Evolutionary conservation across 2,888 invertebrate genomes (phyloP).

Genomic region (Dyspetes luteomarginatus): DNA sequence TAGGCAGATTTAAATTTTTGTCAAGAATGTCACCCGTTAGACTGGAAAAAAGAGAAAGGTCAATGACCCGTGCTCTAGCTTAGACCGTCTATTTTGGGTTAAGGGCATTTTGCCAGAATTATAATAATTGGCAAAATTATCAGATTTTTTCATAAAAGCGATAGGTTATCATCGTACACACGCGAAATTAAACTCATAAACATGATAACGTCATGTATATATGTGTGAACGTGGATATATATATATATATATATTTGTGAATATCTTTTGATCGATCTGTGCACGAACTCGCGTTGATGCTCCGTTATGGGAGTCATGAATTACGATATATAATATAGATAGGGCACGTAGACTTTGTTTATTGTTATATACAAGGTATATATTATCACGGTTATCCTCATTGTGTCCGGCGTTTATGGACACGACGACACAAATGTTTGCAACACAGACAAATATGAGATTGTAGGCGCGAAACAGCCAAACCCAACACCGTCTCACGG

Average conservation of each 20-base stretch:
- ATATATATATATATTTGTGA: neutral
- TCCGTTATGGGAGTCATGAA: conserved; percentile 12
- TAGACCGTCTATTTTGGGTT: conserved; percentile 77
- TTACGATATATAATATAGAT: conserved; percentile 24
- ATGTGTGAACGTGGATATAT: neutral
- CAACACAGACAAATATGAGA: conserved; percentile 45
- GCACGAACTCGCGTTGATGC: neutral
- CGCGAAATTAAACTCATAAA: neutral
- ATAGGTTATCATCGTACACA: conserved; percentile 7
- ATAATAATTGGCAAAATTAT: conserved; percentile 80
- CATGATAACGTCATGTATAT: too few relatives aligned
- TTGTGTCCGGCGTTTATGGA: conserved; percentile 57
- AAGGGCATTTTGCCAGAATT: conserved; percentile 80
- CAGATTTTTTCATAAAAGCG: conserved; percentile 67
- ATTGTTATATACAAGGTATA: neutral
- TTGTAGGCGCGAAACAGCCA: neutral
- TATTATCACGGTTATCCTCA: conserved; percentile 1
- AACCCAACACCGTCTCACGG: conserved; percentile 28
- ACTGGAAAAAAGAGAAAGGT: conserved; percentile 77
- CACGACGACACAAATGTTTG: conserved; percentile 48
- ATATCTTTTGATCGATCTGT: neutral
- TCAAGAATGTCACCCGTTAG: conserved; percentile 52
- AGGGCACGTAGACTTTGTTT: neutral
- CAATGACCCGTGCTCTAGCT: conserved; percentile 79
- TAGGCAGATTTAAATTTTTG: neutral